Percentiles rank a stretch among this genome's conserved stretches.
Conservation (phyloP, 2,113 vertebrate genomes). For the Thunnus thynnus region DNA sequence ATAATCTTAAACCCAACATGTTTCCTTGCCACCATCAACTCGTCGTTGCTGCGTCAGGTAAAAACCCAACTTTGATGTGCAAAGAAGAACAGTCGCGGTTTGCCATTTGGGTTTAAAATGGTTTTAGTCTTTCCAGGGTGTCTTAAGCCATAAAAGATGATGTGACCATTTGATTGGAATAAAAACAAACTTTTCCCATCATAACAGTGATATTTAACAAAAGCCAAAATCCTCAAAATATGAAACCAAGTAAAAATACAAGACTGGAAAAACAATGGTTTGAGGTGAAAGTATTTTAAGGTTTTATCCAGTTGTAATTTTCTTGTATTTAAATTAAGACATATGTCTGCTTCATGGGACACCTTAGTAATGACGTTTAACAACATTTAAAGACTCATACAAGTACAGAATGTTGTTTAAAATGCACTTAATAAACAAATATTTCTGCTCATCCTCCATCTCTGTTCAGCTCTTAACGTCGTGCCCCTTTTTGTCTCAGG, state of each 20-base stretch:
- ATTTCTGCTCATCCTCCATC: neutral
- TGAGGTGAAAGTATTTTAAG: too few relatives aligned
- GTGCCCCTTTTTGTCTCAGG: constrained; percentile 77
- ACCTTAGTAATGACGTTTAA: neutral
- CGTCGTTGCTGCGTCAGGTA: neutral
- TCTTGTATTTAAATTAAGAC: too few relatives aligned
- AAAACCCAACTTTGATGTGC: neutral
- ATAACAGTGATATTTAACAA: neutral
- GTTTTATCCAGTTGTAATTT: too few relatives aligned
- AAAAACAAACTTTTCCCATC: neutral
- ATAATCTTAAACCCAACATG: neutral
- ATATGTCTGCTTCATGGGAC: neutral
- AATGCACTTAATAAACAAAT: too few relatives aligned
- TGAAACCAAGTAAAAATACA: neutral
- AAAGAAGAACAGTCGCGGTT: neutral
- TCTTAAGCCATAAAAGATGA: neutral
- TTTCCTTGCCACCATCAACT: neutral
- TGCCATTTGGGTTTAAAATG: too few relatives aligned
- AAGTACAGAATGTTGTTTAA: too few relatives aligned
- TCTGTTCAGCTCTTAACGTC: neutral
- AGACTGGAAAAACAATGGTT: neutral
- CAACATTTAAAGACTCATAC: neutral
- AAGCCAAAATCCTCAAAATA: neutral
- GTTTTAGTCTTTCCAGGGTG: too few relatives aligned
- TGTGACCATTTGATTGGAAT: too few relatives aligned